Conservation (phyloP, 2,888 invertebrate species). For the Stenoptilia bipunctidactyla region DNA sequence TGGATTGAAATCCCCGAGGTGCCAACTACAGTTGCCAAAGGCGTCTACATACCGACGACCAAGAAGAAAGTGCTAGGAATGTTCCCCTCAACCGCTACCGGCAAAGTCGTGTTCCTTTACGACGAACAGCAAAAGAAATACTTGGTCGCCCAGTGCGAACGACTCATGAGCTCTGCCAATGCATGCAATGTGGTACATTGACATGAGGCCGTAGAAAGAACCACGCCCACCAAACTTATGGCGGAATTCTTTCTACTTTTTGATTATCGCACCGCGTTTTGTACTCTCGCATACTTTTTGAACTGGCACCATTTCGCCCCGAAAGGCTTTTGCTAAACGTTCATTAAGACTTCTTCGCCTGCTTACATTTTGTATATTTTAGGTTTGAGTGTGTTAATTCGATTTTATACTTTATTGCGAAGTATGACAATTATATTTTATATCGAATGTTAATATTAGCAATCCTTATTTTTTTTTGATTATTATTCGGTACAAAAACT, state of each 20-base stretch:
- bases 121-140: constrained; percentile 58
- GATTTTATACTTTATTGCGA: not conserved
- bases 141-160: constrained; percentile 49
- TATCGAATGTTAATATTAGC: not conserved
- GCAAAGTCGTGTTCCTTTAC: constrained; percentile 68
- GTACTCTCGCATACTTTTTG: constrained; percentile 47
- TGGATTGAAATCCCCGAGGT: constrained; percentile 82
- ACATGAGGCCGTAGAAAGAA: constrained; percentile 59
- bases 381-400: not conserved
- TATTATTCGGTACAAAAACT: not conserved
- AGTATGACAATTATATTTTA: not conserved
- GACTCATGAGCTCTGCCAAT: constrained; percentile 41
- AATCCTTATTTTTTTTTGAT: not conserved
- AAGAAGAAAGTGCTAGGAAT: constrained; percentile 74
- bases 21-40: constrained; percentile 77
- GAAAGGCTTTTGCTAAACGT: constrained; percentile 39
- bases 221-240: constrained; percentile 20
- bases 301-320: constrained; percentile 52
- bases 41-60: constrained; percentile 74
- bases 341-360: constrained; percentile 18
- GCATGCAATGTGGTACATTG: constrained; percentile 31
- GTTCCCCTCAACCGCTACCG: constrained; percentile 74
- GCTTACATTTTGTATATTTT: not conserved
- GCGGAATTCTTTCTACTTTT: constrained; percentile 60
- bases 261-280: constrained; percentile 47